Conservation (phyloP, 2,113 vertebrate species). For the Callipepla squamata region DNA sequence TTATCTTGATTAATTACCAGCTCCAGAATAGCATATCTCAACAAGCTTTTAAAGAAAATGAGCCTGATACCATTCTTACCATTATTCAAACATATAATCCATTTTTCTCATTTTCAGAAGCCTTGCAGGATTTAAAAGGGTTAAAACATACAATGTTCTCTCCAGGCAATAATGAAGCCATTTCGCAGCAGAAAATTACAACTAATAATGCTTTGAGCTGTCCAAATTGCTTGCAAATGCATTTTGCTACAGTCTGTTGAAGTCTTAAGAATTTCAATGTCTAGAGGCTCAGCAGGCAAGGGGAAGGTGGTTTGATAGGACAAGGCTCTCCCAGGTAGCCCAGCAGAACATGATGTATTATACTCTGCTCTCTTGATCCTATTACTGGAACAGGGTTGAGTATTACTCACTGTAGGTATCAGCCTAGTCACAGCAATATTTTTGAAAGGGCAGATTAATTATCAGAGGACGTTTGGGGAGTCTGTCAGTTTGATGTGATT, state of each 20-base stretch:
- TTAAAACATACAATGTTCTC: not conserved
- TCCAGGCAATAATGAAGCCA: not conserved
- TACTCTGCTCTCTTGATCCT: not conserved
- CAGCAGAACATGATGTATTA: not conserved
- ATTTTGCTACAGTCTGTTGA: not conserved
- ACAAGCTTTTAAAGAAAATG: not conserved
- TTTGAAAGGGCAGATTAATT: not conserved
- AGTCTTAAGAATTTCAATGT: not conserved
- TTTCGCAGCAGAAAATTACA: not conserved
- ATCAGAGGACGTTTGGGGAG: not conserved
- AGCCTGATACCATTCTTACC: not conserved
- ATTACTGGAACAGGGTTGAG: not conserved
- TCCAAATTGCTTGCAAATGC: not conserved
- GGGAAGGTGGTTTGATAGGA: not conserved
- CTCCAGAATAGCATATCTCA: not conserved
- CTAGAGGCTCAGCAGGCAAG: not conserved
- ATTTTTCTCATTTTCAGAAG: not conserved
- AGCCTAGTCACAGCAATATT: not conserved
- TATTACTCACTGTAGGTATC: not conserved
- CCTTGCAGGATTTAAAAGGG: not conserved
- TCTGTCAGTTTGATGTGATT: not conserved
- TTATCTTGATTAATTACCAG: not conserved
- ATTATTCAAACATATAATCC: fast-evolving
- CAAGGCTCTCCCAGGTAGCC: not conserved
- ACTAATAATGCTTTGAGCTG: not conserved